Conservation (phyloP, 30 jellyfish, hydroid and myxozoan genomes). For the Cassiopea andromeda region DNA sequence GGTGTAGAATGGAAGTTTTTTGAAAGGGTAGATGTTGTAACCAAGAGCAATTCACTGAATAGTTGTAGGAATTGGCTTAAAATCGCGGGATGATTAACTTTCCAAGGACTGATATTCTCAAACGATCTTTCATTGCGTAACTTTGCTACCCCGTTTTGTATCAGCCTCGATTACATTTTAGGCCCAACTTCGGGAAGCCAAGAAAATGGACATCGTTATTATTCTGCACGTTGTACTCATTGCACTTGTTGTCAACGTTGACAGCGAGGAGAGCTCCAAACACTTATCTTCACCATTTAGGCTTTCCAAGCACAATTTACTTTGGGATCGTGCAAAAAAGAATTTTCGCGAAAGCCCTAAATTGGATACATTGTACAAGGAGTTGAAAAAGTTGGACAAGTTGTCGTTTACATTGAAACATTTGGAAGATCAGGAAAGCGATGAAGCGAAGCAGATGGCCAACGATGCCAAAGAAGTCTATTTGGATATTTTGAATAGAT, state of each 20-base stretch:
- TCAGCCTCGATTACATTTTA: no score
- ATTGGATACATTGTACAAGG: slow-evolving; percentile 26
- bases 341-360: slow-evolving; percentile 47
- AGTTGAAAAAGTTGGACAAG: slow-evolving; percentile 65
- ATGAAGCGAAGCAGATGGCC: slow-evolving; percentile 31
- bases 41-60: no score
- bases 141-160: no score
- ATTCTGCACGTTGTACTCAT: not conserved
- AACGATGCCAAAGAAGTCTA: slow-evolving; percentile 31
- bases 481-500: slow-evolving; percentile 48
- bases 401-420: slow-evolving; percentile 57
- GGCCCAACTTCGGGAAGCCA: no score
- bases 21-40: no score
- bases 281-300: slow-evolving; percentile 40
- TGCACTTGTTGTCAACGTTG: not conserved
- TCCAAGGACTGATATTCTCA: no score
- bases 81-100: no score
- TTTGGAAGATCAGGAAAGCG: slow-evolving; percentile 36
- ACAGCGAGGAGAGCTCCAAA: not conserved
- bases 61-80: no score
- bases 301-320: slow-evolving; percentile 33
- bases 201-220: no score
- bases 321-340: slow-evolving; percentile 78
- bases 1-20: no score
- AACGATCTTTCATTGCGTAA: no score